phyloP scores from a whole-genome alignment of 2,797 vertebrate species.

The Lacerta agilis region DNA sequence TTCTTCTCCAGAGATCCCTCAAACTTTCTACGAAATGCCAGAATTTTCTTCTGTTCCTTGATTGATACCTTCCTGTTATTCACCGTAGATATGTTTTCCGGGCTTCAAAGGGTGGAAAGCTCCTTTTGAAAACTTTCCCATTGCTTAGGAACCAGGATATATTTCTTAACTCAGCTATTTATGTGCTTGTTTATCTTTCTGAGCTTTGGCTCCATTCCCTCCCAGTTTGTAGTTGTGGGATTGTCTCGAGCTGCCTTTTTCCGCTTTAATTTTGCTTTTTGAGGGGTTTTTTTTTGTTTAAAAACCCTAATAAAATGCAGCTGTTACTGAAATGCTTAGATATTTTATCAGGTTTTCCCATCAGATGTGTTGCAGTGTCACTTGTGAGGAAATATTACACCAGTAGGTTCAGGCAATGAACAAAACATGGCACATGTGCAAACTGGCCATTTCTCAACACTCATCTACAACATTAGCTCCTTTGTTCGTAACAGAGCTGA shows the following conservation, averaged over 20 bases:
- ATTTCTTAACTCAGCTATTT: constrained; percentile 1
- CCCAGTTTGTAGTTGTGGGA: not conserved
- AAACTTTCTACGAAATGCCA: not conserved
- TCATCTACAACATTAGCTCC: constrained; percentile 42
- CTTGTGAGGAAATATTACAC: constrained; percentile 61
- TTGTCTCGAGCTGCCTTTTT: constrained; percentile 46
- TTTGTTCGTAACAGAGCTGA: constrained; percentile 43
- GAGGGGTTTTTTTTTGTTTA: no score
- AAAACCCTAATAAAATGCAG: constrained; percentile 22
- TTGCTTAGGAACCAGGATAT: constrained; percentile 5
- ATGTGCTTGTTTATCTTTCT: constrained; percentile 17
- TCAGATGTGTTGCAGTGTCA: constrained; percentile 28
- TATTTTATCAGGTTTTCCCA: constrained; percentile 50
- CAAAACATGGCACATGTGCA: constrained; percentile 33
- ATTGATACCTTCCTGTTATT: constrained; percentile 9
- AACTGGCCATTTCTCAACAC: constrained; percentile 52
- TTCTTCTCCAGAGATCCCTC: not conserved
- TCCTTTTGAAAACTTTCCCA: not conserved
- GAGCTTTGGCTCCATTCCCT: not conserved
- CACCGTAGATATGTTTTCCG: not conserved
- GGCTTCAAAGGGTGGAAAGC: not conserved
- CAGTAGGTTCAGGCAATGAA: constrained; percentile 49
- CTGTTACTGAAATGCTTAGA: constrained; percentile 32
- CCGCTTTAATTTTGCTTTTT: constrained; percentile 25
- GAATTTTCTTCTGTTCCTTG: not conserved